Percentiles rank a stretch among this genome's conserved stretches.
Conservation (phyloP, 2,888 invertebrate species). For the Pedicia rivosa region DNA sequence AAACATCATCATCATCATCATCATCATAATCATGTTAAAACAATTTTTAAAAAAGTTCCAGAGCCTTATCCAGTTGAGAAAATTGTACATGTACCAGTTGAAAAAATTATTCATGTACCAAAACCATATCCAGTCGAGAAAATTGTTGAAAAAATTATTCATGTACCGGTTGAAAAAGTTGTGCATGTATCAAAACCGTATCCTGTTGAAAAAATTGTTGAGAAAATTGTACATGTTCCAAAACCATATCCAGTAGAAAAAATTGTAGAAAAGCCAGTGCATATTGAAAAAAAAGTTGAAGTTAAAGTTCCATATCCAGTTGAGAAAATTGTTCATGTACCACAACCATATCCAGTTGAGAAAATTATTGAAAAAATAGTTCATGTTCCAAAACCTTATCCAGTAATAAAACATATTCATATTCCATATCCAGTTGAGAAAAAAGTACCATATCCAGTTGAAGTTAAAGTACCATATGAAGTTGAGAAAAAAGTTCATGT, state of each 20-base stretch:
- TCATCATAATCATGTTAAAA: slow-evolving; percentile 45
- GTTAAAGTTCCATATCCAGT: slow-evolving; percentile 34
- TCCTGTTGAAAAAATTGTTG: slow-evolving; percentile 26
- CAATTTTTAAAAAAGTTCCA: slow-evolving; percentile 37
- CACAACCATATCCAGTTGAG: slow-evolving; percentile 19
- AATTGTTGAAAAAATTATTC: slow-evolving; percentile 27
- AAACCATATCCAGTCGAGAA: slow-evolving; percentile 36
- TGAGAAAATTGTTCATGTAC: slow-evolving; percentile 30
- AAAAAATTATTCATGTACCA: slow-evolving; percentile 41
- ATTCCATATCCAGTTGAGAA: slow-evolving; percentile 27
- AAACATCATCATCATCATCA: slow-evolving; percentile 50
- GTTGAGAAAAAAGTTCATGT: slow-evolving; percentile 19
- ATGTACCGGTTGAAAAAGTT: slow-evolving; percentile 17
- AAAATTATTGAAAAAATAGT: slow-evolving; percentile 24
- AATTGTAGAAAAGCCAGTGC: slow-evolving; percentile 29
- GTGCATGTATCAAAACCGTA: slow-evolving; percentile 30
- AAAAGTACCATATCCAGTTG: slow-evolving; percentile 18
- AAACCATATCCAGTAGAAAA: slow-evolving; percentile 15
- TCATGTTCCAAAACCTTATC: slow-evolving; percentile 32
- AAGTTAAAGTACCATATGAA: slow-evolving; percentile 25
- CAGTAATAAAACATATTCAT: slow-evolving; percentile 11
- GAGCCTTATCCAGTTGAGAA: slow-evolving; percentile 36
- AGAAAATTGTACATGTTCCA: slow-evolving; percentile 28
- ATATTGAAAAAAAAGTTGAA: slow-evolving; percentile 31
- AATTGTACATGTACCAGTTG: slow-evolving; percentile 28